Conservation (phyloP, 35 echinoderm and acorn worm species). For the Chiridota heheva region DNA sequence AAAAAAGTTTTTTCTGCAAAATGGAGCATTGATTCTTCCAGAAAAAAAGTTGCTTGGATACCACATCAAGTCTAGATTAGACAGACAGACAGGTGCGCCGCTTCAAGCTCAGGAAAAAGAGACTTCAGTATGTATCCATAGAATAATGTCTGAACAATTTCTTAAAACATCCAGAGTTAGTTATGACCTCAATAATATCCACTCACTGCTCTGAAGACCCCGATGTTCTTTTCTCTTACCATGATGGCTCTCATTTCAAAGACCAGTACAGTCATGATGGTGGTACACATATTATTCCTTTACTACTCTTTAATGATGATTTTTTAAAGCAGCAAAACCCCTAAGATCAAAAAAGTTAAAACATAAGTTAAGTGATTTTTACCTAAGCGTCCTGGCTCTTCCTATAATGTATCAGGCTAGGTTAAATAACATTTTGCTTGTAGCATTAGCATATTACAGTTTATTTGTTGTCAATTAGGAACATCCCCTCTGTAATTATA, state of each 20-base stretch:
- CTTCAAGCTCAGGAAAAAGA: constrained; percentile 9
- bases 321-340: constrained; percentile 27
- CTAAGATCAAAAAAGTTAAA: constrained; percentile 1
- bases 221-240: constrained; percentile 12
- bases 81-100: background rate
- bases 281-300: background rate
- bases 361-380: constrained; percentile 18
- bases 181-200: constrained; percentile 42
- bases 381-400: constrained; percentile 15
- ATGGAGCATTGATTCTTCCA: constrained; percentile 12
- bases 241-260: constrained; percentile 32
- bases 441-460: too few species aligned
- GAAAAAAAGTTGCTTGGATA: constrained; percentile 10
- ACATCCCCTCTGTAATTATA: background rate
- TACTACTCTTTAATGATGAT: constrained; percentile 43
- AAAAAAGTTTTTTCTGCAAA: background rate
- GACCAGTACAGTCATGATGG: background rate
- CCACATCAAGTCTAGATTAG: background rate
- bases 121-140: constrained; percentile 17
- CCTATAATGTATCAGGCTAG: background rate
- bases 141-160: constrained; percentile 20
- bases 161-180: constrained; percentile 30
- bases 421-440: constrained; percentile 21
- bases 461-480: too few species aligned
- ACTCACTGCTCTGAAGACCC: background rate